Evolutionary conservation across 2,113 vertebrate species (phyloP), one percentile per base, ranked within the genome.

Genomic region (Pelmatolapia mariae): DNA sequence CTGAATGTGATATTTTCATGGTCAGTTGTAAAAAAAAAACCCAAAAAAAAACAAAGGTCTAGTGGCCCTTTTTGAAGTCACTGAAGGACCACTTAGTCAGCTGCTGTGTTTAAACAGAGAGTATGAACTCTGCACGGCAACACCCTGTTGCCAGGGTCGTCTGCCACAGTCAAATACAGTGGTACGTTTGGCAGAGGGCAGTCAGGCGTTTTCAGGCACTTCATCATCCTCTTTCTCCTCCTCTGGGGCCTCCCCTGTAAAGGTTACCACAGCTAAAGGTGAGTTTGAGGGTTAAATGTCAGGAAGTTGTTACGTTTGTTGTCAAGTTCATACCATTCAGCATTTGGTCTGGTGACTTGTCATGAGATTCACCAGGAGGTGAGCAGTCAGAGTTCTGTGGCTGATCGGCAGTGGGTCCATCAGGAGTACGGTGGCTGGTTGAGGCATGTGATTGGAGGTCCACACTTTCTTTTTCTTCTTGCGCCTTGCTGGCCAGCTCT

Each of bases 401-500:
- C 53, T 92, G 90, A 85, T 92, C 80, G 0, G 79, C 7, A 10
- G 38, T 2, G 9, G 85, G 86, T 66, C 47, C 56, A 4, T 85
- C 88, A 11, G 82, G 66, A 84, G 22, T 73, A 2, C 31, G 83
- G 57, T 54, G 89, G 71, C 40, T 29, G 12, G 92, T 59, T 15
- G 88, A 94, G n/a, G 57, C 68, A 1, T 87, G 40, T n/a, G 87
- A 78, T 54, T 81, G 81, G 78, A 54, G 33, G 33, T 84, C 82
- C 10, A 2, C 45, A 10, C 31, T 12, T 59, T 90, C 82, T 18
- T 89, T 53, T 15, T 91, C 85, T 26, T 95, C 92, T 36, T 92
- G 81, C 52, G 91, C 92, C 81, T 93, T 95, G 81, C 84, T 86
- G 50, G 95, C 95, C 84, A 95, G 50, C 45, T 96, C 95, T 96